These are phyloP conservation scores for Heteronetta atricapilla DNA, from an alignment of 2,113 vertebrate species.

Conservation along the genomic window DNA sequence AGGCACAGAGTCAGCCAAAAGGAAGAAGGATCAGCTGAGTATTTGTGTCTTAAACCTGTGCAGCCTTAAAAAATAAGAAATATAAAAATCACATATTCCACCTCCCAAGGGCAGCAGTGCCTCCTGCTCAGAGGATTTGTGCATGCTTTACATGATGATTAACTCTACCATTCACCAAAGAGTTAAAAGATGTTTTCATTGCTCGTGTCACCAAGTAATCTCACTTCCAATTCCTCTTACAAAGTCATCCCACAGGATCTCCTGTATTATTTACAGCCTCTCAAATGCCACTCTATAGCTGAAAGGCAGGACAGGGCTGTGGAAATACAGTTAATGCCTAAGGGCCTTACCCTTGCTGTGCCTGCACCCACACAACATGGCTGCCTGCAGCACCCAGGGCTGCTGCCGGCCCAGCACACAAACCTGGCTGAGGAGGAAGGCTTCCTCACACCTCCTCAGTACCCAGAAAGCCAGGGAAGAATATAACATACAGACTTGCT, in stretches of 20 bases:
- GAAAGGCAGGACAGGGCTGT: neutral
- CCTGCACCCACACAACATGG: rapidly evolving
- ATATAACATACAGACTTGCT: neutral
- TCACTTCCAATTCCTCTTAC: neutral
- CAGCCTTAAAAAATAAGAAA: neutral
- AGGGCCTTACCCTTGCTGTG: neutral
- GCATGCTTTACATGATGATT: neutral
- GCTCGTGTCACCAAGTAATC: neutral
- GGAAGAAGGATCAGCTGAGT: conserved; percentile 30
- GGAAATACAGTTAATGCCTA: neutral
- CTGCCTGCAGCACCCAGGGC: neutral
- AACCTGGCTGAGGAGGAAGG: neutral
- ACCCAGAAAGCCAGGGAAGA: neutral
- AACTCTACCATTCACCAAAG: neutral
- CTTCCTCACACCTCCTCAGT: neutral
- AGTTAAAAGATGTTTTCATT: neutral
- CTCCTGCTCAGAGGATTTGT: neutral
- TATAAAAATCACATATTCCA: neutral
- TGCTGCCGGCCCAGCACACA: neutral
- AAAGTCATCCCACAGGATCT: neutral
- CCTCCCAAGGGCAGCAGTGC: conserved; percentile 2
- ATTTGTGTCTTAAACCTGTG: neutral
- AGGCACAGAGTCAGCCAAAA: conserved; percentile 45
- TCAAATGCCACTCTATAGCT: neutral
- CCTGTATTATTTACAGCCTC: neutral